Evolutionary conservation across 2,113 vertebrate species (phyloP).

Genomic region (Hiodon alosoides): DNA sequence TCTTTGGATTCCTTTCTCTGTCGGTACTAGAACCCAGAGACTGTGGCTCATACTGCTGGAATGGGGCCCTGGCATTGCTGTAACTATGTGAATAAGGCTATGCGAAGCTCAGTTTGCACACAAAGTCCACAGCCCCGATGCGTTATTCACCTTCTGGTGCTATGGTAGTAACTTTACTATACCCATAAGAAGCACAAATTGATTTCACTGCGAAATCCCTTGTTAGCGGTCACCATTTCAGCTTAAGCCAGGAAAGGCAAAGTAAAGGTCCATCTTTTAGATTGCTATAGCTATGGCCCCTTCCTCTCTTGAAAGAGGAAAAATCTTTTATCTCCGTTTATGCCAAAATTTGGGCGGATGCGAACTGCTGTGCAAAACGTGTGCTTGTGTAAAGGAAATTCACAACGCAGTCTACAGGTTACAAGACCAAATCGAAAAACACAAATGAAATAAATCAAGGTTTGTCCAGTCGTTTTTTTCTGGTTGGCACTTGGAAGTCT

Average conservation of each 20-base stretch:
- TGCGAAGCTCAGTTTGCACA: conserved; percentile 32
- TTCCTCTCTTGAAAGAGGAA: no score
- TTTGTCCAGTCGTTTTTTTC: background rate
- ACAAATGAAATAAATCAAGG: background rate
- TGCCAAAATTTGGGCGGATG: background rate
- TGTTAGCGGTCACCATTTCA: conserved; percentile 34
- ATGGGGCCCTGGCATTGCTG: conserved; percentile 38
- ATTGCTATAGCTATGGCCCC: background rate
- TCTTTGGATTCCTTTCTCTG: conserved; percentile 49
- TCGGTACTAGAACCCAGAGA: conserved; percentile 44
- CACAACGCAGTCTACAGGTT: no score
- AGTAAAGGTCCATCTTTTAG: background rate
- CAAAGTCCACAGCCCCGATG: conserved; percentile 35
- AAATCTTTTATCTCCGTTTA: no score
- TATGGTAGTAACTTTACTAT: conserved; percentile 44
- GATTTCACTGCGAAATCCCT: conserved; percentile 29
- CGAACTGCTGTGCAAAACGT: conserved; percentile 6
- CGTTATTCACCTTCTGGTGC: conserved; percentile 35
- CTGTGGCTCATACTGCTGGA: conserved; percentile 34
- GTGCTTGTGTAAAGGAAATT: no score
- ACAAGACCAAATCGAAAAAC: background rate
- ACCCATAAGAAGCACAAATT: conserved; percentile 33
- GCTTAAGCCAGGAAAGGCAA: background rate
- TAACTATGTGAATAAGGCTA: conserved; percentile 33
- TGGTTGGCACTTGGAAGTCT: background rate